Evolutionary conservation across 37 sponge, comb jelly and placozoan genomes (phyloP), one percentile per base, ranked within the genome.

Genomic region (Tethya wilhelma): DNA sequence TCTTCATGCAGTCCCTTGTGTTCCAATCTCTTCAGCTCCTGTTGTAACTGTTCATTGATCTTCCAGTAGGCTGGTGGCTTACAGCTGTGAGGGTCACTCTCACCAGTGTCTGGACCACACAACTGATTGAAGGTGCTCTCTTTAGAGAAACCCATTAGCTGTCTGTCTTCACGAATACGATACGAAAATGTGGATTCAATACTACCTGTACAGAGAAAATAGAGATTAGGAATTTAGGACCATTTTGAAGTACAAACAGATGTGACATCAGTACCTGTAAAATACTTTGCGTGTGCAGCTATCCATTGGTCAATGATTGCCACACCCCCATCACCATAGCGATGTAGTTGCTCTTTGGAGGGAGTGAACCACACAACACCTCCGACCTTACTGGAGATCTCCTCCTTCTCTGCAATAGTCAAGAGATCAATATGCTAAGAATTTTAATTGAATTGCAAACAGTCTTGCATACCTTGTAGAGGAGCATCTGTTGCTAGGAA

Each of bases 291-390:
- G 80, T 95, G 90, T 40, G 88, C 78, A 36, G 90, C 80, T 75
- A 97, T 97, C 98, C 98, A 97, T 43, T 97, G 98, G 81, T 97
- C 98, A 74, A 97, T 90, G 32, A 97, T 95, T 42, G 98, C 81
- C 69, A 79, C 87, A 31, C 71, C 78, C 38, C 79, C 86, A 70
- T 71, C 79, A 19, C 79, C 72, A 56, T 63, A 67, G 38, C 2
- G 38, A 58, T 30, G 44, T 12, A 69, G 44, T 12, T 85, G 53
- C 7, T 28, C 1, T 1, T 81, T n/a, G 20, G 63, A 34, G 0
- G 96, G 91, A 22, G 49, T 57, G 56, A 64, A 97, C 80, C 89
- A 90, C 23, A 90, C 88, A 38, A 93, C 5, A 46, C 57, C 69
- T 53, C 22, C 43, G 26, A 92, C 64, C 49, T 77, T 19, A n/a